Percentiles rank a stretch among this genome's conserved stretches.
These are phyloP conservation scores for Listrodromus nycthemerus DNA, from an alignment of 2,888 invertebrate genomes.

Conservation along the genomic window DNA sequence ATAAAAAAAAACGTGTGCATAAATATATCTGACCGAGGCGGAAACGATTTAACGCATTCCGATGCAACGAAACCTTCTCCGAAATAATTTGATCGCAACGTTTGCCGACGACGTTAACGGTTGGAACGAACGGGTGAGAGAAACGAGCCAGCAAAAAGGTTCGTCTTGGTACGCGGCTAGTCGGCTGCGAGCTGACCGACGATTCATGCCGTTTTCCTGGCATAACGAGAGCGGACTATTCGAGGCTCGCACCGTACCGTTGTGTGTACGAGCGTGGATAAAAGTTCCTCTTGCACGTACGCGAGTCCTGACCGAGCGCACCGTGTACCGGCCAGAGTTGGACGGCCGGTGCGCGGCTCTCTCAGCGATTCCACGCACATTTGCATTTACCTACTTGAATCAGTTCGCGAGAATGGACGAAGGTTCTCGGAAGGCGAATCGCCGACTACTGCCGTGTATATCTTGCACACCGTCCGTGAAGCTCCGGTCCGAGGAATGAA, in stretches of 20 bases:
- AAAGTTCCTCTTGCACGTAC: constrained; percentile 3
- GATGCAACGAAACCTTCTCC: constrained; percentile 23
- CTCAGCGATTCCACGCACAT: constrained; percentile 54
- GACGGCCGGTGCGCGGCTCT: constrained; percentile 52
- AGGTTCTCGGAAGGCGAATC: constrained; percentile 27
- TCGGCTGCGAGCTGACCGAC: neutral
- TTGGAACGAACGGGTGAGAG: constrained; percentile 27
- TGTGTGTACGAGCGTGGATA: too few species aligned
- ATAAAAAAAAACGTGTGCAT: neutral
- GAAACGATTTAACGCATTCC: constrained; percentile 23
- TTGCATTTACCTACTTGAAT: constrained; percentile 61
- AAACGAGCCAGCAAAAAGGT: constrained; percentile 20
- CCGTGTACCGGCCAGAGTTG: neutral
- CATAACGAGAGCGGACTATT: constrained; percentile 30
- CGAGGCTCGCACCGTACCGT: too few species aligned
- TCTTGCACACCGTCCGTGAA: constrained; percentile 24
- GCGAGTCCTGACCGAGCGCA: neutral
- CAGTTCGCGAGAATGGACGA: constrained; percentile 26
- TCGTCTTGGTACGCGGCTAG: constrained; percentile 10
- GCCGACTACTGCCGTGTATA: constrained; percentile 33
- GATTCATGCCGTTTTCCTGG: constrained; percentile 26
- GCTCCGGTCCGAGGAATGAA: constrained; percentile 59
- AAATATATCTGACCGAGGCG: constrained; percentile 19
- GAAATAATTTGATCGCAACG: constrained; percentile 52
- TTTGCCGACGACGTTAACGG: constrained; percentile 38